Percentiles rank a stretch among this genome's conserved stretches.
These are phyloP conservation scores for Spinus pinus DNA, from an alignment of 2,797 vertebrate species.

Conservation along the genomic window DNA sequence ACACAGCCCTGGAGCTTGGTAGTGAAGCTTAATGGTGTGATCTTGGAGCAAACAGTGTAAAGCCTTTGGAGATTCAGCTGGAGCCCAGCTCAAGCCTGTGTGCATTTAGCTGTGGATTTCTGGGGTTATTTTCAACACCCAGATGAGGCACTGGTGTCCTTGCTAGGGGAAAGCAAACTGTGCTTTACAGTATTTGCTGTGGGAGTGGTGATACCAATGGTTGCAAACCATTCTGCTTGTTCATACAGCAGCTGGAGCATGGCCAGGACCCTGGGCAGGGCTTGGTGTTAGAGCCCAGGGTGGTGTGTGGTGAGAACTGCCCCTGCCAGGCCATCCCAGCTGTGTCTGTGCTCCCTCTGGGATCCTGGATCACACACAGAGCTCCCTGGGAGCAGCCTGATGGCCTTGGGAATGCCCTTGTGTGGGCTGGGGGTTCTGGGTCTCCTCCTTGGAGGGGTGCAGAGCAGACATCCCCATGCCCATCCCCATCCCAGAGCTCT, in stretches of 20 bases:
- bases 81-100: not conserved
- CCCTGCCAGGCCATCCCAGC: not conserved
- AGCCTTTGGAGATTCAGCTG: not conserved
- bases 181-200: not conserved
- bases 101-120: not conserved
- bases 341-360: not conserved
- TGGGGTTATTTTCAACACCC: not conserved
- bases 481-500: not conserved
- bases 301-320: not conserved
- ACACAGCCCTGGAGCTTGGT: not conserved
- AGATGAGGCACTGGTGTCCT: not conserved
- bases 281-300: not conserved
- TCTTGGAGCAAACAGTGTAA: not conserved
- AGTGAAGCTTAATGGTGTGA: not conserved
- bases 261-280: not conserved
- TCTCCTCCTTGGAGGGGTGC: not conserved
- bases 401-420: not conserved
- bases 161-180: not conserved
- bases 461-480: not conserved
- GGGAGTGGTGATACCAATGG: not conserved
- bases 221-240: not conserved
- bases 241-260: not conserved
- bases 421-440: rapidly evolving
- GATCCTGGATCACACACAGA: rapidly evolving
- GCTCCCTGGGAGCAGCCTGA: not conserved